phyloP scores from a whole-genome alignment of 1,140 invertebrate species.

The Aphidius ervi region DNA sequence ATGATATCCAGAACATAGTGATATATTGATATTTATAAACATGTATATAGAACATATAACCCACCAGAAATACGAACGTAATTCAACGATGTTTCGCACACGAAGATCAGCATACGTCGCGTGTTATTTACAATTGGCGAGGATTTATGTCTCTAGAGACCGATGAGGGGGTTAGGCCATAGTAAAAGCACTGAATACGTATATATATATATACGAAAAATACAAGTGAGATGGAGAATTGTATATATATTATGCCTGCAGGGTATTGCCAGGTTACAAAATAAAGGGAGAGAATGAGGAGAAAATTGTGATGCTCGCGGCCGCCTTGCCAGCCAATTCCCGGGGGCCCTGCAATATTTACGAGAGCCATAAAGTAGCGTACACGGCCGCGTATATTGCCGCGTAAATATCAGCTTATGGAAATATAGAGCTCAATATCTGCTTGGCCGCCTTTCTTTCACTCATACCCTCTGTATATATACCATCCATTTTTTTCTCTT shows the following conservation, averaged over 20 bases:
- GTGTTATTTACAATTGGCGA: constrained; percentile 48
- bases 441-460: constrained; percentile 37
- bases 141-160: constrained; percentile 42
- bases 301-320: constrained; percentile 30
- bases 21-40: constrained; percentile 12
- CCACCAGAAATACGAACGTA: not conserved
- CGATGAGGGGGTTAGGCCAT: constrained; percentile 31
- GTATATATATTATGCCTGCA: no score
- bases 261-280: no score
- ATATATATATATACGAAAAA: not conserved
- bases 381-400: constrained; percentile 53
- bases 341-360: constrained; percentile 53
- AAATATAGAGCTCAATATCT: constrained; percentile 59
- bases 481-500: no score
- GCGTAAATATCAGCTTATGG: constrained; percentile 58
- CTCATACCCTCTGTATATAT: not conserved
- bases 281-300: constrained; percentile 16
- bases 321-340: constrained; percentile 53
- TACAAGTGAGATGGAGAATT: no score
- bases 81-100: constrained; percentile 6
- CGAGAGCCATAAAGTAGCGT: constrained; percentile 54
- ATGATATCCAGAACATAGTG: no score
- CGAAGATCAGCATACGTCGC: constrained; percentile 43
- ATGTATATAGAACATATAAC: not conserved
- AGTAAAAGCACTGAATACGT: not conserved